Evolutionary conservation across 2,888 invertebrate genomes (phyloP).

Genomic region (Scaptomyza parva): DNA sequence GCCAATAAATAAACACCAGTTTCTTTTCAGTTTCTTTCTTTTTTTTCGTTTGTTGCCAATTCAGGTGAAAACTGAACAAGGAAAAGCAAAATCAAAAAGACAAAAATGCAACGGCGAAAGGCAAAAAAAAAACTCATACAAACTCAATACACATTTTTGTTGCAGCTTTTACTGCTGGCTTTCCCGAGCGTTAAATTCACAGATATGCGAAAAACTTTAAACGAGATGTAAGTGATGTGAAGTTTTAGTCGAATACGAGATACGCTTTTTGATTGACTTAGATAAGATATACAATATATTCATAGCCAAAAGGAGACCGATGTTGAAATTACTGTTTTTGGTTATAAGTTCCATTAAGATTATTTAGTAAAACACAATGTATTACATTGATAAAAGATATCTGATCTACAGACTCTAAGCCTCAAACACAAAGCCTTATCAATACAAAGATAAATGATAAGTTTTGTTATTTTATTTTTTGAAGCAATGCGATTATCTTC

Average conservation of each 20-base stretch:
- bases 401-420: too few species aligned
- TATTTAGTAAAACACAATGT: too few species aligned
- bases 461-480: too few species aligned
- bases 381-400: too few species aligned
- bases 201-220: slow-evolving; percentile 36
- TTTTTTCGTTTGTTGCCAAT: slow-evolving; percentile 1
- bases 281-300: too few species aligned
- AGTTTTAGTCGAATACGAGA: background rate
- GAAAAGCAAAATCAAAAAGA: slow-evolving; percentile 33
- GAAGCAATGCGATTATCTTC: background rate
- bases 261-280: background rate
- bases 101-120: slow-evolving; percentile 24
- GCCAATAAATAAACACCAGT: slow-evolving; percentile 19
- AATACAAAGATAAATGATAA: too few species aligned
- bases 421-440: too few species aligned
- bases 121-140: slow-evolving; percentile 25
- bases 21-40: background rate
- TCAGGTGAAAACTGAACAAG: slow-evolving; percentile 51
- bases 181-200: slow-evolving; percentile 62
- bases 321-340: too few species aligned
- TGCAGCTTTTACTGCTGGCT: slow-evolving; percentile 66
- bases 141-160: slow-evolving; percentile 18
- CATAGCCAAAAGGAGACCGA: too few species aligned
- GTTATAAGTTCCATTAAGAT: too few species aligned
- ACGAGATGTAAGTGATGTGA: background rate